phyloP scores from a whole-genome alignment of 2,888 invertebrate species.

The Therioaphis trifolii region DNA sequence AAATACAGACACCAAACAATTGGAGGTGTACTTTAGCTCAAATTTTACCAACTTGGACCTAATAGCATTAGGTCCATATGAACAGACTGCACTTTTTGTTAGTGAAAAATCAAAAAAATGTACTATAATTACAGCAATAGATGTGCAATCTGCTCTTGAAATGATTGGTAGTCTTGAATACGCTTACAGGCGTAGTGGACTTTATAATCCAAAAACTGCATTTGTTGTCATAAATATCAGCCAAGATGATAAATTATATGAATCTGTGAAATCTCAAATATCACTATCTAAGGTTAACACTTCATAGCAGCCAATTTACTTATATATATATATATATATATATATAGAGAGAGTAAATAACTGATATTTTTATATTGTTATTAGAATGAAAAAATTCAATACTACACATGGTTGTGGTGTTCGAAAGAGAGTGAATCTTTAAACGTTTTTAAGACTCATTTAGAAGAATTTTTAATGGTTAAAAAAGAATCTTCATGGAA shows the following conservation, averaged over 20 bases:
- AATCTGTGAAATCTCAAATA: constrained; percentile 46
- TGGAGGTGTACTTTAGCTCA: constrained; percentile 42
- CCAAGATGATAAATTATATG: constrained; percentile 46
- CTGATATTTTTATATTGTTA: not conserved
- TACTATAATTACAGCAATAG: constrained; percentile 51
- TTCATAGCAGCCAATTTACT: not conserved
- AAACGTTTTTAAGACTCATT: constrained; percentile 28
- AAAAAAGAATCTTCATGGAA: constrained; percentile 51
- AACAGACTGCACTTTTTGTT: constrained; percentile 53
- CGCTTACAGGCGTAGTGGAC: constrained; percentile 49
- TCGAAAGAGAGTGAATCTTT: constrained; percentile 54
- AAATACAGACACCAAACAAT: constrained; percentile 36
- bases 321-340: too few species aligned
- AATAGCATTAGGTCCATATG: constrained; percentile 46
- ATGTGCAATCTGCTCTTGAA: constrained; percentile 43
- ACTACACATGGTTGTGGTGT: constrained; percentile 56
- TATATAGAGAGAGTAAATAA: too few species aligned
- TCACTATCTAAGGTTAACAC: constrained; percentile 43
- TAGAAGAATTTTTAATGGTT: constrained; percentile 61
- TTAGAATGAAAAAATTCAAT: constrained; percentile 50
- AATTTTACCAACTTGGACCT: constrained; percentile 38
- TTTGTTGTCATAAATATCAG: constrained; percentile 54
- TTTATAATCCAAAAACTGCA: constrained; percentile 44
- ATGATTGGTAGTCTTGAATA: constrained; percentile 58
- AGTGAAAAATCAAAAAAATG: constrained; percentile 61